A percentile compares a stretch with the other conserved stretches of the same genome.
Conservation (phyloP, 2,888 invertebrate genomes). For the Temnothorax unifasciatus region DNA sequence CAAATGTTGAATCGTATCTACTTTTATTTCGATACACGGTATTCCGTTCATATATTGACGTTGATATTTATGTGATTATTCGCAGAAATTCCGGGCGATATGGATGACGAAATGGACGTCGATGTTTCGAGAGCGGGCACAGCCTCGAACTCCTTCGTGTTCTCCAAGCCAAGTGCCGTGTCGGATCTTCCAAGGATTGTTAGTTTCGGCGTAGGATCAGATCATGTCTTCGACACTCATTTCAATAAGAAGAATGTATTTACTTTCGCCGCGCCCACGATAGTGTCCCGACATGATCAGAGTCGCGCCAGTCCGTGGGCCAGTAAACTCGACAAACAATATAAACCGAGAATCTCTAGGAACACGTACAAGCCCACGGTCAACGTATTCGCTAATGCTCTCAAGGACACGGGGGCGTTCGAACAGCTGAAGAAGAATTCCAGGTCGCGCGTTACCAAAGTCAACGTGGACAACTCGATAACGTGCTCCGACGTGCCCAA, state of each 20-base stretch:
- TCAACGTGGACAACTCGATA: slow-evolving; percentile 76
- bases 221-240: slow-evolving; percentile 60
- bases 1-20: background rate
- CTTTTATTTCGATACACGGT: background rate
- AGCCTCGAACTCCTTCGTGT: slow-evolving; percentile 68
- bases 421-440: slow-evolving; percentile 76
- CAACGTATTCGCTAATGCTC: slow-evolving; percentile 72
- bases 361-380: slow-evolving; percentile 67
- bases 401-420: slow-evolving; percentile 72
- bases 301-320: background rate
- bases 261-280: slow-evolving; percentile 76
- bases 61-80: background rate
- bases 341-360: slow-evolving; percentile 74
- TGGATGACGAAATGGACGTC: slow-evolving; percentile 48
- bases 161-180: slow-evolving; percentile 75
- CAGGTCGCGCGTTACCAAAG: slow-evolving; percentile 68
- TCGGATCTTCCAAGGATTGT: slow-evolving; percentile 65
- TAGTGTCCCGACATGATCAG: slow-evolving; percentile 41
- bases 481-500: slow-evolving; percentile 90
- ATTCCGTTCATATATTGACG: background rate
- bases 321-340: slow-evolving; percentile 52
- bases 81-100: background rate
- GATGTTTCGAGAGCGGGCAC: slow-evolving; percentile 52
- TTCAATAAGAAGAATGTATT: slow-evolving; percentile 57
- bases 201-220: slow-evolving; percentile 59